Evolutionary conservation across 1,140 invertebrate species (phyloP), one percentile per base, ranked within the genome.

Genomic region (Hyposmocoma kahamanoa): DNA sequence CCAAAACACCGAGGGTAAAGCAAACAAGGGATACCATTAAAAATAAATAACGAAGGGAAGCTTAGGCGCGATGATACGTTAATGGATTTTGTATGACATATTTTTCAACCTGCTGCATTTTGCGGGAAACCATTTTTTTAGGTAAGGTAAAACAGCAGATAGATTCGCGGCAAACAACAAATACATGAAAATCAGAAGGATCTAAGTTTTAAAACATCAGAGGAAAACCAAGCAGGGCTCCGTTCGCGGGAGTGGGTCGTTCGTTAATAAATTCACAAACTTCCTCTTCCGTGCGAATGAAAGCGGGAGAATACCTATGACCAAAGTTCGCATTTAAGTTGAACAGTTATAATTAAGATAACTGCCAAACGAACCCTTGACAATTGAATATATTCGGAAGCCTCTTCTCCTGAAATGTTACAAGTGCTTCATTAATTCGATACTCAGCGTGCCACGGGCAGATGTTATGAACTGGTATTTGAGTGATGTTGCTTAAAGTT

Each of bases 321-420:
- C 32, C 15, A 17, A 36, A 36, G 32, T 36, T 26, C 5, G 5
- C 24, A 26, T 26, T 36, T 36, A 15, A 18, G 22, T 13, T 18
- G 9, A 30, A n/a, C 28, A 26, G 48, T 9, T 44, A 44, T 36
- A 50, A 50, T 49, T 48, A 46, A 42, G 47, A 55, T 50, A 49
- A 46, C 42, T 41, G 28, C 20, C 38, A 50, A 42, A 42, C 39
- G 34, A 34, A 36, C 32, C 18, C 28, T 36, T 36, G 32, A 8
- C 32, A 17, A 36, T 36, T 36, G 32, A 36, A 36, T 36, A 36
- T 36, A 15, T n/a, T 15, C 8, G 32, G 32, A 36, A 15, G 2
- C 15, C 18, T 36, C 32, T 36, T 17, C 15, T 6, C 32, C 32
- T 36, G 3, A 15, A 36, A 17, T 10, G 6, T 36, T 15, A 2